Evolutionary conservation across 2,797 vertebrate species (phyloP).

Genomic region (Periophthalmus magnuspinnatus): DNA sequence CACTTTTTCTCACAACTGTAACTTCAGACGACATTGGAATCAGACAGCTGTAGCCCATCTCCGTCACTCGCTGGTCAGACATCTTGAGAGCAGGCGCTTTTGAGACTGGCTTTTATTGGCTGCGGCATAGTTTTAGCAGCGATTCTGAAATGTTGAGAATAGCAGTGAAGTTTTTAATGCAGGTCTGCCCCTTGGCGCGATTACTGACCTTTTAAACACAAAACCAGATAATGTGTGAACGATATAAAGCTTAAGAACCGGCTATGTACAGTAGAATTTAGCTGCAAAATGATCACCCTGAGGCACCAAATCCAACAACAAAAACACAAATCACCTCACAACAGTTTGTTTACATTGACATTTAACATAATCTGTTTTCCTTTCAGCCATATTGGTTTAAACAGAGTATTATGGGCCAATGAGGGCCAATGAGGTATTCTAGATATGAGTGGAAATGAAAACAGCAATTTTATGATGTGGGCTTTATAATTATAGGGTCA

Average conservation of each 20-base stretch:
- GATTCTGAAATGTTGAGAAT: constrained; percentile 19
- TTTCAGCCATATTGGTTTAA: neutral
- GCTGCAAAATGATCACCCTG: neutral
- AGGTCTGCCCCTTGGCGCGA: constrained; percentile 2
- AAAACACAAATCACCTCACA: constrained; percentile 14
- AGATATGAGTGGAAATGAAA: neutral
- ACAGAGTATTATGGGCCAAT: neutral
- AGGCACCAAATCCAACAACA: neutral
- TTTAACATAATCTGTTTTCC: constrained; percentile 16
- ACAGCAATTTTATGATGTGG: too few species aligned
- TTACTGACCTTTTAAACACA: constrained; percentile 16
- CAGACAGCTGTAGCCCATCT: constrained; percentile 21
- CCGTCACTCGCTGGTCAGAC: constrained; percentile 1
- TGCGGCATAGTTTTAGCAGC: constrained; percentile 8
- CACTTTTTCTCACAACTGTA: neutral
- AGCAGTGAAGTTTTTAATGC: constrained; percentile 14
- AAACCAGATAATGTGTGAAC: constrained; percentile 4
- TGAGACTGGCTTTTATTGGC: constrained; percentile 13
- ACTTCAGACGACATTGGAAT: neutral
- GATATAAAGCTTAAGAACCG: constrained; percentile 17
- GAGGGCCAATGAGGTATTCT: neutral
- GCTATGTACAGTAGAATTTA: constrained; percentile 10
- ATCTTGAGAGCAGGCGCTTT: constrained; percentile 9
- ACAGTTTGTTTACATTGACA: constrained; percentile 19
- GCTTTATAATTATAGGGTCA: too few species aligned